phyloP scores from a whole-genome alignment of 2,797 vertebrate species.

The Anguilla marmorata region DNA sequence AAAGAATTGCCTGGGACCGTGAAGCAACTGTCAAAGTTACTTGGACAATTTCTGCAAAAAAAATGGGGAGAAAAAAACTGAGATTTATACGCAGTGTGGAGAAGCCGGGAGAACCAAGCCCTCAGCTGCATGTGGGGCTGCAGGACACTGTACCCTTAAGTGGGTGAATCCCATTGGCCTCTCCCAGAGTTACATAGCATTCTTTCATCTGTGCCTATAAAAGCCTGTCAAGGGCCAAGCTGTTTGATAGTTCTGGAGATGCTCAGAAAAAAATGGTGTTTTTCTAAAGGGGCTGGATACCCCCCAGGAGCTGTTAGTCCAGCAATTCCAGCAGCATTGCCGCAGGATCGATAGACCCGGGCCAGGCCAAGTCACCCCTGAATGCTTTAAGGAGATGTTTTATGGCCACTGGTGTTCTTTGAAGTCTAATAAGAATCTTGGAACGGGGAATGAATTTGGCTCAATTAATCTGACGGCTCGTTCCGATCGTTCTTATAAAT shows the following conservation, averaged over 20 bases:
- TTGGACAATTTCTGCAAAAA: no score
- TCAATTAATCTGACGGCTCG: background rate
- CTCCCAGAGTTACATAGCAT: no score
- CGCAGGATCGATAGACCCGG: slow-evolving; percentile 37
- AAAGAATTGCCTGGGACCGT: background rate
- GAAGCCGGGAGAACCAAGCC: background rate
- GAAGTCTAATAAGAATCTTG: slow-evolving; percentile 38
- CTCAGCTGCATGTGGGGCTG: background rate
- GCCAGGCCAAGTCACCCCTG: slow-evolving; percentile 31
- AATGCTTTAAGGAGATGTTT: slow-evolving; percentile 38
- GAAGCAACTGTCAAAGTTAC: background rate
- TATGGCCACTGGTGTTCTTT: slow-evolving; percentile 23
- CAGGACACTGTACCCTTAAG: background rate
- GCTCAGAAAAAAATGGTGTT: background rate
- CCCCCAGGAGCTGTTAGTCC: slow-evolving; percentile 19
- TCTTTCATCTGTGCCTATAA: slow-evolving; percentile 14
- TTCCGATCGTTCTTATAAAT: slow-evolving; percentile 3
- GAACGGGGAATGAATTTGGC: slow-evolving; percentile 22
- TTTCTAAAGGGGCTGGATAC: slow-evolving; percentile 4
- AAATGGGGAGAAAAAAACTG: background rate
- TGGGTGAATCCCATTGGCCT: background rate
- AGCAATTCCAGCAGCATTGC: slow-evolving; percentile 36
- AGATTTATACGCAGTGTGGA: background rate
- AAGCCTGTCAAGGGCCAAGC: background rate
- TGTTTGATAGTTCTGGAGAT: background rate